Conservation (phyloP, 2,797 vertebrate genomes). For the Cryptoblepharus egeriae region DNA sequence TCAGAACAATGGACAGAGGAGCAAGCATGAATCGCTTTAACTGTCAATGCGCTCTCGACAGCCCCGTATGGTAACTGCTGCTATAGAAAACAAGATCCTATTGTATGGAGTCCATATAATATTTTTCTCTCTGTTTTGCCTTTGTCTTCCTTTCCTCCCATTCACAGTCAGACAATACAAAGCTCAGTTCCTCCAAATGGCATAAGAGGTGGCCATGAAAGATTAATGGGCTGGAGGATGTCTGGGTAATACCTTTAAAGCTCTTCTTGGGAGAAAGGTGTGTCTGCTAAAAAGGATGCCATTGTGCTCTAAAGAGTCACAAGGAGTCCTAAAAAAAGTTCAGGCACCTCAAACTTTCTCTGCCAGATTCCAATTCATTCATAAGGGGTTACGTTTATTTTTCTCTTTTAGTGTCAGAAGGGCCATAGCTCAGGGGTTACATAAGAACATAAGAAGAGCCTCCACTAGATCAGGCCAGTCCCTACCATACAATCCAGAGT, state of each 20-base stretch:
- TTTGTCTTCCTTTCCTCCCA: neutral
- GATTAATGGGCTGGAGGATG: slow-evolving; percentile 26
- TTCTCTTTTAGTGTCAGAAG: neutral
- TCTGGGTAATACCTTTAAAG: slow-evolving; percentile 9
- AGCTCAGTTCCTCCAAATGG: neutral
- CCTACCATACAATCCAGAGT: too few species aligned
- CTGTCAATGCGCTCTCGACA: neutral
- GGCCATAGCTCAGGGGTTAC: neutral
- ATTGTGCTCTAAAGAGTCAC: neutral
- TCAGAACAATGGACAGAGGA: slow-evolving; percentile 17
- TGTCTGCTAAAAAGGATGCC: neutral
- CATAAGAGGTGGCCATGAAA: slow-evolving; percentile 36
- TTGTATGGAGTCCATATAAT: neutral
- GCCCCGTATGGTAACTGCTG: neutral
- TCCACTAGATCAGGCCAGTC: too few species aligned
- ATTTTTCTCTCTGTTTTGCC: neutral
- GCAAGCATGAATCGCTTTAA: neutral
- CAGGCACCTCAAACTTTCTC: neutral
- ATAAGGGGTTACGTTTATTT: neutral
- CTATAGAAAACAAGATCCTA: neutral
- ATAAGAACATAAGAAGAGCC: too few species aligned
- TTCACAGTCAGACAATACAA: neutral
- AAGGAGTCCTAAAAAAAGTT: neutral
- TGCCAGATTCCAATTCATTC: neutral
- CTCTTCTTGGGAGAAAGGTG: neutral